Percentiles rank a stretch among this genome's conserved stretches.
phyloP scores from a whole-genome alignment of 2,888 invertebrate species.

The Drosophila maculinotata region DNA sequence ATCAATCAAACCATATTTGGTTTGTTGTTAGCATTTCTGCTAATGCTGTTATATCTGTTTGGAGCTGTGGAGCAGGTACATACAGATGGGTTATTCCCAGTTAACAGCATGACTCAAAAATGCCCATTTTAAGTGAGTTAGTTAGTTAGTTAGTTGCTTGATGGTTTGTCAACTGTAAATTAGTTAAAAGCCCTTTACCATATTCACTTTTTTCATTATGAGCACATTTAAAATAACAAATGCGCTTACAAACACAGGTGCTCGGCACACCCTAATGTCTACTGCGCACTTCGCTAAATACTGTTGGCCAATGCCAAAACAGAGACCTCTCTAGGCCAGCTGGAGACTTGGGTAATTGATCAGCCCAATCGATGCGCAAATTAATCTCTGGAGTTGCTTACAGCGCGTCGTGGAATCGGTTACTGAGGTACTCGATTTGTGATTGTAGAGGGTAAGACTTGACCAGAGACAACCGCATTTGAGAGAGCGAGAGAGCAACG shows the following conservation, averaged over 20 bases:
- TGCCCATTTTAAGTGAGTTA: slow-evolving; percentile 1
- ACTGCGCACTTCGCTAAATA: slow-evolving; percentile 33
- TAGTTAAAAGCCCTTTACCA: slow-evolving; percentile 57
- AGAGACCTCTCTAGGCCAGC: neutral
- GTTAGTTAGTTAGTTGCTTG: slow-evolving; percentile 7
- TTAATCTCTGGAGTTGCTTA: slow-evolving; percentile 24
- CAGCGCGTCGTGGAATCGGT: neutral
- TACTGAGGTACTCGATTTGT: slow-evolving; percentile 28
- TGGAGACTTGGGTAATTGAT: slow-evolving; percentile 33
- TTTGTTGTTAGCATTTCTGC: neutral
- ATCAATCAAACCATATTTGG: slow-evolving; percentile 47
- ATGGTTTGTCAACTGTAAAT: slow-evolving; percentile 20
- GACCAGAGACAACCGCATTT: neutral
- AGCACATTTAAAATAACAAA: slow-evolving; percentile 21
- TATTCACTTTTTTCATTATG: slow-evolving; percentile 70
- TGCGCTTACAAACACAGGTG: slow-evolving; percentile 3
- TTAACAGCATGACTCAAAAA: slow-evolving; percentile 27
- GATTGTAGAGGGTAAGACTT: neutral
- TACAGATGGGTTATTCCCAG: slow-evolving; percentile 22
- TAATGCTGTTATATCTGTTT: slow-evolving; percentile 26
- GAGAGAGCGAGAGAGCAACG: slow-evolving; percentile 7
- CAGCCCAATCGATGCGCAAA: slow-evolving; percentile 30
- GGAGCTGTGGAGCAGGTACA: slow-evolving; percentile 6
- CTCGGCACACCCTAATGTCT: slow-evolving; percentile 22
- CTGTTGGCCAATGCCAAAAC: slow-evolving; percentile 4